Conservation (phyloP, 2,797 vertebrate genomes). For the Dendrocincla tyrannina region DNA sequence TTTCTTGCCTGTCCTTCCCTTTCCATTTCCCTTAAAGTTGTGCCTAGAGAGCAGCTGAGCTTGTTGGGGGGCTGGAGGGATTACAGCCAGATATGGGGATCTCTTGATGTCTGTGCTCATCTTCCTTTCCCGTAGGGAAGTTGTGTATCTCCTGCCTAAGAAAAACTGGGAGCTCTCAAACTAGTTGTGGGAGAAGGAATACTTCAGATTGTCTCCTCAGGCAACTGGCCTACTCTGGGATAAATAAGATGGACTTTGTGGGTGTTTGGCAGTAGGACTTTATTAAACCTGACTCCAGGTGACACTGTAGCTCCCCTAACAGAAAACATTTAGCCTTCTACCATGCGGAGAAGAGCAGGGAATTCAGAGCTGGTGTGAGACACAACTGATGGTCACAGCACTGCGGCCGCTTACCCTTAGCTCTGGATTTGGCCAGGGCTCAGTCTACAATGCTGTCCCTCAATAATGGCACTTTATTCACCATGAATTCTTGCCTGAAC, state of each 20-base stretch:
- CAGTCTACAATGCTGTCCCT: not conserved
- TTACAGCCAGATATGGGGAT: not conserved
- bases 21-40: not conserved
- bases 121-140: not conserved
- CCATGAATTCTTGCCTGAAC: not conserved
- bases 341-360: not conserved
- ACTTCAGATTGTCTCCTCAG: not conserved
- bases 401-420: not conserved
- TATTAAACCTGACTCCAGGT: not conserved
- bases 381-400: not conserved
- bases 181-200: not conserved
- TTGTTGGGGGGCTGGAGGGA: not conserved
- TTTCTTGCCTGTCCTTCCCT: not conserved
- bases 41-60: not conserved
- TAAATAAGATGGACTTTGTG: not conserved
- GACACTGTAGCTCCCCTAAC: not conserved
- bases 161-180: not conserved
- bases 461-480: not conserved
- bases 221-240: not conserved
- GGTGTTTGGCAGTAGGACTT: not conserved
- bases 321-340: not conserved
- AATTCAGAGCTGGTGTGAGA: not conserved
- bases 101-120: not conserved
- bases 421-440: not conserved
- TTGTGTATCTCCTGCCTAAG: not conserved